These are phyloP conservation scores for Drosophila nikananu DNA, from an alignment of 1,140 invertebrate species.

Conservation along the genomic window DNA sequence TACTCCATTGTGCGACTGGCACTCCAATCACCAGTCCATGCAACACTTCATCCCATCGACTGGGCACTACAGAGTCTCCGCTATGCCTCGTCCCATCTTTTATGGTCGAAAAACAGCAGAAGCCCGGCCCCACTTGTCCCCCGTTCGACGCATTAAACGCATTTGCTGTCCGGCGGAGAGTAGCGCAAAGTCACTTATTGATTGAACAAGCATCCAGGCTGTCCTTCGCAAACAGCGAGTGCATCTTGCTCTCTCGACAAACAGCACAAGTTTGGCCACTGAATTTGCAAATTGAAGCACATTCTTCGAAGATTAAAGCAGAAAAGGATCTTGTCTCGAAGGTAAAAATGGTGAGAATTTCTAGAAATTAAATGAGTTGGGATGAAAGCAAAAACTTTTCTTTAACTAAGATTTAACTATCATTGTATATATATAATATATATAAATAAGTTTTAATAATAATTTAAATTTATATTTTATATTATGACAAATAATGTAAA, in stretches of 20 bases:
- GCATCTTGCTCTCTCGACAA: slow-evolving; percentile 13
- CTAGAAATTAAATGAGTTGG: no score
- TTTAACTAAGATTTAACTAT: no score
- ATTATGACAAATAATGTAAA: no score
- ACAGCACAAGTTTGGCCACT: slow-evolving; percentile 8
- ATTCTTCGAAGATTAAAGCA: slow-evolving; percentile 15
- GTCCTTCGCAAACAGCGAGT: slow-evolving; percentile 19
- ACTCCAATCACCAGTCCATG: slow-evolving; percentile 67
- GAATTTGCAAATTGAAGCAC: slow-evolving; percentile 28
- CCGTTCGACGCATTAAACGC: slow-evolving; percentile 43
- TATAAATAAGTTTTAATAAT: no score
- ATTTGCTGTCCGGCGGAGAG: slow-evolving; percentile 36
- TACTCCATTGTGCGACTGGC: slow-evolving; percentile 53
- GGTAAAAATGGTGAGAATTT: slow-evolving; percentile 9
- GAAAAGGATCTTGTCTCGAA: neutral
- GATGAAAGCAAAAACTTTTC: no score
- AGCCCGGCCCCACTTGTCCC: slow-evolving; percentile 17
- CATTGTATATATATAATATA: no score
- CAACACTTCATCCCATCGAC: slow-evolving; percentile 55
- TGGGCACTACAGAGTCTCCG: neutral
- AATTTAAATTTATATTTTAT: no score
- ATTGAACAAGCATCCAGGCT: slow-evolving; percentile 26
- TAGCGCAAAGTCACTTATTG: slow-evolving; percentile 66
- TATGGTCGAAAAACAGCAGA: slow-evolving; percentile 46
- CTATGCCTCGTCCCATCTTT: neutral